Conservation (phyloP, 2,113 vertebrate species). For the Balaenoptera acutorostrata region DNA sequence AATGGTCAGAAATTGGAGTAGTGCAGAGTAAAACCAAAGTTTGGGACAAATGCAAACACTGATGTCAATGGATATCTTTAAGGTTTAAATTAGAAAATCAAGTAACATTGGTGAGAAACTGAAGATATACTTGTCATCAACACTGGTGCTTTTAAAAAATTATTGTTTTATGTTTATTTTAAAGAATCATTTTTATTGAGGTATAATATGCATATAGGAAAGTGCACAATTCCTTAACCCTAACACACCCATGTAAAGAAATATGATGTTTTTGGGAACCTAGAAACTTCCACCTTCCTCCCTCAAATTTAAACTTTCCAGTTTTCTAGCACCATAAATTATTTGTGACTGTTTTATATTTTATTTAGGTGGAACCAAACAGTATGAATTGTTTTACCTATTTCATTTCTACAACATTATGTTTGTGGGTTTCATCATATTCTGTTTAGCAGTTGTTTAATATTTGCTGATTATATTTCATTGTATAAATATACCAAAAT, state of each 20-base stretch:
- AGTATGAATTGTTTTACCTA: background rate
- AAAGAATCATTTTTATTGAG: background rate
- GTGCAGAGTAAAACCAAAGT: background rate
- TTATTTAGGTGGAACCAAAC: background rate
- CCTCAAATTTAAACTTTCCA: background rate
- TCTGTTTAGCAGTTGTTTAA: too few species aligned
- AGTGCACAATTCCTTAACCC: background rate
- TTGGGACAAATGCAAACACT: background rate
- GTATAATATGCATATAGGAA: background rate
- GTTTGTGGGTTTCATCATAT: background rate
- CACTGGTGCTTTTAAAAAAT: background rate
- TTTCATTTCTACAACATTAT: background rate
- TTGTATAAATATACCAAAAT: too few species aligned
- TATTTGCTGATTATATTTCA: too few species aligned
- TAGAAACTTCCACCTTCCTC: too few species aligned
- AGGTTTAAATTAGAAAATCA: background rate
- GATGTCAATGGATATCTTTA: background rate
- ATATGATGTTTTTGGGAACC: background rate
- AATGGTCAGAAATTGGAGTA: background rate
- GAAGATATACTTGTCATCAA: background rate
- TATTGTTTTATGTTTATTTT: background rate
- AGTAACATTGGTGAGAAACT: background rate
- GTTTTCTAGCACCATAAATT: background rate
- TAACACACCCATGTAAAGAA: background rate
- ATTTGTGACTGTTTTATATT: background rate